Conservation (phyloP, 2,888 invertebrate genomes). For the Alviniconcha strummeri region DNA sequence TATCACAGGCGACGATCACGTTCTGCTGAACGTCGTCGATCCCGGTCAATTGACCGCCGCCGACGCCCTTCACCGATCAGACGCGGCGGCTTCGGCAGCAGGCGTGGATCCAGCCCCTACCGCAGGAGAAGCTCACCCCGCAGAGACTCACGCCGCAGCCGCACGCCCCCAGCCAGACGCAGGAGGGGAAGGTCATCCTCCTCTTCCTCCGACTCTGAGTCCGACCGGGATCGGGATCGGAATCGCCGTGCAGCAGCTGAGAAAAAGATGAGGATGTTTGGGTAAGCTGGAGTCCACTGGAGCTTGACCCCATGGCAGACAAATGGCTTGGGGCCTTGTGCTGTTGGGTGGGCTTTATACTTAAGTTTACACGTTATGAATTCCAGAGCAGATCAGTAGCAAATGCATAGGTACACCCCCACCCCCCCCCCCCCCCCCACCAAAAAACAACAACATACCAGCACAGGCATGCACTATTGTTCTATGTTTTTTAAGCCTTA, state of each 20-base stretch:
- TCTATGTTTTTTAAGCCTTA: too few relatives aligned
- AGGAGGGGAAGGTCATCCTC: constrained; percentile 24
- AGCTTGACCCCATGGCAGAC: too few relatives aligned
- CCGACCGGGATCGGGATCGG: constrained; percentile 16
- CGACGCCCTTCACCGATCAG: constrained; percentile 21
- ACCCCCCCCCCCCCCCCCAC: too few relatives aligned
- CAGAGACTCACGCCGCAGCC: background rate
- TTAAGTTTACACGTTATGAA: too few relatives aligned
- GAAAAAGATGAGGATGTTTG: constrained; percentile 12
- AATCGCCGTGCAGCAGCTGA: background rate
- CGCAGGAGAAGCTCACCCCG: constrained; percentile 17
- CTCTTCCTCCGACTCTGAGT: constrained; percentile 22
- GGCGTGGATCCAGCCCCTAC: constrained; percentile 13
- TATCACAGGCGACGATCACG: constrained; percentile 10
- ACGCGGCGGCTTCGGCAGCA: constrained; percentile 8
- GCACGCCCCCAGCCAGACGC: constrained; percentile 14
- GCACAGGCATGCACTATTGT: too few relatives aligned
- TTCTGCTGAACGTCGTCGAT: constrained; percentile 6
- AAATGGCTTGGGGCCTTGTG: too few relatives aligned
- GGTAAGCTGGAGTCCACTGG: background rate
- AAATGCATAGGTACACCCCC: too few relatives aligned
- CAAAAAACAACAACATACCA: too few relatives aligned
- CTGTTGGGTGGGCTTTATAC: too few relatives aligned
- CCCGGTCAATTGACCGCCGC: constrained; percentile 7
- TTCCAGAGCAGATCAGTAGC: too few relatives aligned